These are phyloP conservation scores for Rotaria macrura DNA, from an alignment of 2,888 invertebrate species.

Conservation along the genomic window DNA sequence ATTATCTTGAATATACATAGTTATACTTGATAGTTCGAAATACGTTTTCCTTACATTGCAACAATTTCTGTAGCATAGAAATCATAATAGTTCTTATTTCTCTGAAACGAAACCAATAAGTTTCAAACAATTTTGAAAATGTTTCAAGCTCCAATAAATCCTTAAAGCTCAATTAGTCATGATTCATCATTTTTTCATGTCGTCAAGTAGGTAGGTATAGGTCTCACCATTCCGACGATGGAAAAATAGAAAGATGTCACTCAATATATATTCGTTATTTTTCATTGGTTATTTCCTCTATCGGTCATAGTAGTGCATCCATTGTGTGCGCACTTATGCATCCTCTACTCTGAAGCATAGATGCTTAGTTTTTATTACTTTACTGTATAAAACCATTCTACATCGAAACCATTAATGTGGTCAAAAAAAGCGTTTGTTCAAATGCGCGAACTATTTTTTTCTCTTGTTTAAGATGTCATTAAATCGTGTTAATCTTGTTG, in stretches of 20 bases:
- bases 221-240: not conserved
- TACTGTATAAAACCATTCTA: not conserved
- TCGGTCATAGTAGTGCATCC: conserved; percentile 6
- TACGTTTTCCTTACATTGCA: no score
- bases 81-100: no score
- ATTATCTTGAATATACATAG: no score
- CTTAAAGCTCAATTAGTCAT: not conserved
- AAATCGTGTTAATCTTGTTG: not conserved
- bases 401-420: not conserved
- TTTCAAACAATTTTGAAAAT: no score
- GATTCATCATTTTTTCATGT: not conserved
- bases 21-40: no score
- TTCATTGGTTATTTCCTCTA: not conserved
- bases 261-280: not conserved
- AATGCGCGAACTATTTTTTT: not conserved
- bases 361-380: not conserved
- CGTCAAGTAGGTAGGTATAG: not conserved
- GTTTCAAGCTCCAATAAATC: no score
- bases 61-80: no score
- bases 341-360: conserved; percentile 4
- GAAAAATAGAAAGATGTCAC: not conserved
- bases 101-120: not conserved
- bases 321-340: conserved; percentile 12
- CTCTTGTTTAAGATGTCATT: not conserved
- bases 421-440: not conserved